phyloP scores from a whole-genome alignment of 2,797 vertebrate species.

The Helostoma temminkii region DNA sequence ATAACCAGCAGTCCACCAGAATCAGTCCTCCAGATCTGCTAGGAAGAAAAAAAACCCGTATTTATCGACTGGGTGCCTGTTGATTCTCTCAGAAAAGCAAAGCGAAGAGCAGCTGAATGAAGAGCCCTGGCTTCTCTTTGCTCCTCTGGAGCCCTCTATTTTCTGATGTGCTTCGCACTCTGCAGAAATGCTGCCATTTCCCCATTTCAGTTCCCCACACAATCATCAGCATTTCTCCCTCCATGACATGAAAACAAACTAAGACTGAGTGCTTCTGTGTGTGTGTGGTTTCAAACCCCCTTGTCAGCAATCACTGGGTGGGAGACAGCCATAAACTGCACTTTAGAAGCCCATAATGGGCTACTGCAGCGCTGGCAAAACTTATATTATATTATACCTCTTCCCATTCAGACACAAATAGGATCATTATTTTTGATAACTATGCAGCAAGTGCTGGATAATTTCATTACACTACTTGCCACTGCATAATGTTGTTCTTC shows the following conservation, averaged over 20 bases:
- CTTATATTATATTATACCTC: conserved; percentile 74
- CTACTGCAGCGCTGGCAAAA: conserved; percentile 73
- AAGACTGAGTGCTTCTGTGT: conserved; percentile 69
- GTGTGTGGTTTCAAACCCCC: conserved; percentile 63
- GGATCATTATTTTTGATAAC: conserved; percentile 82
- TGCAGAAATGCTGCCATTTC: conserved; percentile 71
- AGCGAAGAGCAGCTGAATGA: conserved; percentile 58
- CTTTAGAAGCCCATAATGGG: conserved; percentile 75
- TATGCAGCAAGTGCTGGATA: conserved; percentile 66
- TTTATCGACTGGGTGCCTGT: conserved; percentile 67
- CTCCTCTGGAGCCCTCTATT: conserved; percentile 52
- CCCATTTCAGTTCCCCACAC: conserved; percentile 65
- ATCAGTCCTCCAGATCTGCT: conserved; percentile 51
- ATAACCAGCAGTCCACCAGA: conserved; percentile 57
- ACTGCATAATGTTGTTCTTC: conserved; percentile 57
- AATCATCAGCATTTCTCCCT: conserved; percentile 77
- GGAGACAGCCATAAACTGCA: conserved; percentile 74
- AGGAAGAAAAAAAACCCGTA: conserved; percentile 33
- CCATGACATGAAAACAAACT: conserved; percentile 77
- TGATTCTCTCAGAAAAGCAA: conserved; percentile 59
- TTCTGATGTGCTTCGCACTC: conserved; percentile 59
- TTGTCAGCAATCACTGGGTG: conserved; percentile 77
- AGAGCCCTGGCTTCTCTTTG: conserved; percentile 37
- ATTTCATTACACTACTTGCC: conserved; percentile 72
- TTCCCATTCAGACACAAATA: conserved; percentile 74